These are phyloP conservation scores for Belonocnema kinseyi DNA, from an alignment of 1,140 invertebrate genomes.

Conservation along the genomic window DNA sequence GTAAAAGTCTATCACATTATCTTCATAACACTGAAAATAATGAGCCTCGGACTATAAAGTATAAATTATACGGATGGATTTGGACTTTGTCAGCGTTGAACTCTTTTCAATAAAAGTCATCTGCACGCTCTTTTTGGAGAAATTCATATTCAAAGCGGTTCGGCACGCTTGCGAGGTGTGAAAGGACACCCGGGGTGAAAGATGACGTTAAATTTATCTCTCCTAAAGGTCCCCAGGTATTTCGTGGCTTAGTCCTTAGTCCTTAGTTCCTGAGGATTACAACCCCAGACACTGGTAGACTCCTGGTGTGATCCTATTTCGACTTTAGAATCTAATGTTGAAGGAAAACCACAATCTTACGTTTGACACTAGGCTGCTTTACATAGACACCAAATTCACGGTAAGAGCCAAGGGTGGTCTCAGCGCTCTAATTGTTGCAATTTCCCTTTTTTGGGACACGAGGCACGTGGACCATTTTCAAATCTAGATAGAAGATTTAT, in stretches of 20 bases:
- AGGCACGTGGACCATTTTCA: constrained; percentile 9
- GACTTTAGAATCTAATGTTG: constrained; percentile 31
- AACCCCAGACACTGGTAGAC: constrained; percentile 34
- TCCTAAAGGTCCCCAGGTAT: constrained; percentile 31
- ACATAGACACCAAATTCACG: constrained; percentile 13
- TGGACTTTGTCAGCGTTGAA: constrained; percentile 8
- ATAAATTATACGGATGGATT: neutral
- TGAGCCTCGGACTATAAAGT: neutral
- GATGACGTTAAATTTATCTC: constrained; percentile 32
- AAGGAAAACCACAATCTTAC: constrained; percentile 39
- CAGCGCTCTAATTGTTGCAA: constrained; percentile 9
- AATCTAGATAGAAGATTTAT: neutral
- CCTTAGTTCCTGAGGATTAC: constrained; percentile 40
- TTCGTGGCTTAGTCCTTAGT: constrained; percentile 30
- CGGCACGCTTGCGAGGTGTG: constrained; percentile 27
- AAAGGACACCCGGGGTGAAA: constrained; percentile 12
- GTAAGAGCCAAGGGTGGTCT: neutral
- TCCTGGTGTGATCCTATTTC: constrained; percentile 36
- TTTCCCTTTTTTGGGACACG: constrained; percentile 8
- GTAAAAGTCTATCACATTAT: neutral
- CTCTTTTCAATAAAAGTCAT: constrained; percentile 11
- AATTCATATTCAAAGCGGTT: constrained; percentile 22
- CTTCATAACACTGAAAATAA: neutral
- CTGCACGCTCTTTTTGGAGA: constrained; percentile 16
- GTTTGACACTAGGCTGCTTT: constrained; percentile 9